These are phyloP conservation scores for Intellagama lesueurii DNA, from an alignment of 2,797 vertebrate genomes.

Conservation along the genomic window DNA sequence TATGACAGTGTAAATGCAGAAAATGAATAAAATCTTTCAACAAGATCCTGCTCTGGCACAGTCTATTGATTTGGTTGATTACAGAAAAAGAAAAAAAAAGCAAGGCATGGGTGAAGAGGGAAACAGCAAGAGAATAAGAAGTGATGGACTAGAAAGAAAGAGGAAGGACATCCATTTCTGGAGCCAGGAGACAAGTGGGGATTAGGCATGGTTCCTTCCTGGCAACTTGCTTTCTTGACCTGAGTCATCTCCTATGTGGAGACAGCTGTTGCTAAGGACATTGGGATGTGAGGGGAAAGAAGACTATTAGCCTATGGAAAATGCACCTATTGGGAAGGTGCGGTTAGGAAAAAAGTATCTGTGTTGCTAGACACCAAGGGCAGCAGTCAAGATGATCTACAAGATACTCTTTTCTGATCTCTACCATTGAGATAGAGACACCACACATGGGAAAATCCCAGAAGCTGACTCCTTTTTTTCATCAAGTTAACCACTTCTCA, in stretches of 20 bases:
- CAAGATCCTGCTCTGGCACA: neutral
- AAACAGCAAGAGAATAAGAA: neutral
- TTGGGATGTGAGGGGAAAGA: neutral
- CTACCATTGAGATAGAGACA: no score
- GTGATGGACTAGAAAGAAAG: no score
- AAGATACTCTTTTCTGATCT: no score
- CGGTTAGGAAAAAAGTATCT: no score
- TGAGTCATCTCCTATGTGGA: neutral
- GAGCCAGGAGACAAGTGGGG: no score
- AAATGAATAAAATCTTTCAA: constrained; percentile 11
- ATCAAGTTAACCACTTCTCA: no score
- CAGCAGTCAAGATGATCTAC: no score
- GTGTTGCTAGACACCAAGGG: no score
- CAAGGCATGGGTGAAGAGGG: neutral
- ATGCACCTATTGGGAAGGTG: no score
- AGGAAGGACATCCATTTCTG: neutral
- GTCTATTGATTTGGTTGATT: neutral
- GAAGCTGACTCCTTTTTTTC: no score
- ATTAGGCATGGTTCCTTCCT: neutral
- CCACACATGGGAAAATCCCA: no score
- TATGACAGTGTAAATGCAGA: neutral
- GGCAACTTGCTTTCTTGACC: neutral
- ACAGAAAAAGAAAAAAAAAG: neutral
- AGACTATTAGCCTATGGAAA: no score
- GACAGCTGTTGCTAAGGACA: neutral